Evolutionary conservation across 2,113 vertebrate genomes (phyloP).

Genomic region (Cranoglanis bouderius): DNA sequence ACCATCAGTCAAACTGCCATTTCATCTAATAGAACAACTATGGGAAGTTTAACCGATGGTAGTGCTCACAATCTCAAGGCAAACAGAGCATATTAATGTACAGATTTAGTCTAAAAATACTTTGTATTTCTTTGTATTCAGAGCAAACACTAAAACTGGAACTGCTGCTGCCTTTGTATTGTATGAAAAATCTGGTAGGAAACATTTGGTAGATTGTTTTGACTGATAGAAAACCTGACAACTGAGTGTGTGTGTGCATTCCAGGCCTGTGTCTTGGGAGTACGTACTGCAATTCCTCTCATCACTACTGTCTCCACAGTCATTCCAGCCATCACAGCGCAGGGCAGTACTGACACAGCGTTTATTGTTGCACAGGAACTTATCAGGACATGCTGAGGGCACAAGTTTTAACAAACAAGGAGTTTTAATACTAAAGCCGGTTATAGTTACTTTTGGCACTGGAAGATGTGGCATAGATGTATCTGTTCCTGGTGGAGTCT

Average conservation of each 20-base stretch:
- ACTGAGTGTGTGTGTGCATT: not conserved
- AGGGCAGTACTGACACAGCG: constrained; percentile 74
- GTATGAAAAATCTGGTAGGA: not conserved
- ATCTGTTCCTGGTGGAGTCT: not conserved
- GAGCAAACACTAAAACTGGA: not conserved
- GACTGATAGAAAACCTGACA: not conserved
- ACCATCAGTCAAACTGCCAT: not conserved
- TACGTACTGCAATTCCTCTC: constrained; percentile 84
- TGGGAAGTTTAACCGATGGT: not conserved
- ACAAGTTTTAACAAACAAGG: not conserved
- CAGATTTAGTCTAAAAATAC: not conserved
- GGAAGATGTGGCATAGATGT: not conserved
- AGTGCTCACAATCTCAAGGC: not conserved
- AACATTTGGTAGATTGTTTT: not conserved
- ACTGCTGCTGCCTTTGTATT: not conserved
- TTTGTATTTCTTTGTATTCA: not conserved
- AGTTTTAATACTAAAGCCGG: not conserved
- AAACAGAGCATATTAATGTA: not conserved
- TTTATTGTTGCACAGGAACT: constrained; percentile 80
- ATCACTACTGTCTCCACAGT: constrained; percentile 87
- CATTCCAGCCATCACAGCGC: constrained; percentile 89
- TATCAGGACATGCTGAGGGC: constrained; percentile 81
- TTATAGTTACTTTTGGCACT: not conserved
- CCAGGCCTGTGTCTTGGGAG: not conserved
- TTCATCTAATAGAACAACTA: not conserved